Base-by-base conservation (phyloP, 2,888 invertebrate species). In the Philereme vetulata region DNA sequence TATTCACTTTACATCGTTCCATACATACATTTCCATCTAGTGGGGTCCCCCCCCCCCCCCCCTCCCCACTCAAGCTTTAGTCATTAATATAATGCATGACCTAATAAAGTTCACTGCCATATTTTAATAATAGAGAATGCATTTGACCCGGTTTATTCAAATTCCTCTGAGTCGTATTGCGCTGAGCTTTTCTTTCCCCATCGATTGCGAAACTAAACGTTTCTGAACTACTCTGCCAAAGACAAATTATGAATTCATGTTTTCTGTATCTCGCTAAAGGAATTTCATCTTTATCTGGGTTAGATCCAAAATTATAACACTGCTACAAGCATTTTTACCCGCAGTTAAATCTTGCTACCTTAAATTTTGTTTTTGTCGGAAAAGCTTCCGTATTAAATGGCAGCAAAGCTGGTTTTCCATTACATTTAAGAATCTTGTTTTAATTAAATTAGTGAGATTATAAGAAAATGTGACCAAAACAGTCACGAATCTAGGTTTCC, bases 401-500 rank as follows among this genome's bases (percentile, higher is more conserved):
- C 0, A n/a, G 10, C 51, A 58, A 33, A 58, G 55, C 21, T 9
- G 36, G 40, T 10, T 52, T 58, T 61, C 5, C 38, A 4, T 49
- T 42, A 4, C 4, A 38, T 48, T 4, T 7, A 47, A n/a, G 40
- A 1, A 58, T 21, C 33, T 40, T 38, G 46, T 62, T 58, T 61
- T 62, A 60, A 52, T 59, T 61, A 56, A 57, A 54, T 62, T 59
- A 51, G 56, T 60, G 58, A 62, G 62, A 60, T 65, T 62, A 62
- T 51, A 53, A 64, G 58, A 72, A 70, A 74, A 64, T 69, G 68
- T 64, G 67, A 66, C 56, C 64, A 68, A 57, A 68, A 64, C 40
- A 61, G 72, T 77, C 77, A 77, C 77, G 76, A 71, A 56, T 69
- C 59, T 54, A 66, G 66, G 63, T 69, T 72, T 71, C 66, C 64